phyloP scores from a whole-genome alignment of 2,888 invertebrate genomes.

The Trisateles emortualis region DNA sequence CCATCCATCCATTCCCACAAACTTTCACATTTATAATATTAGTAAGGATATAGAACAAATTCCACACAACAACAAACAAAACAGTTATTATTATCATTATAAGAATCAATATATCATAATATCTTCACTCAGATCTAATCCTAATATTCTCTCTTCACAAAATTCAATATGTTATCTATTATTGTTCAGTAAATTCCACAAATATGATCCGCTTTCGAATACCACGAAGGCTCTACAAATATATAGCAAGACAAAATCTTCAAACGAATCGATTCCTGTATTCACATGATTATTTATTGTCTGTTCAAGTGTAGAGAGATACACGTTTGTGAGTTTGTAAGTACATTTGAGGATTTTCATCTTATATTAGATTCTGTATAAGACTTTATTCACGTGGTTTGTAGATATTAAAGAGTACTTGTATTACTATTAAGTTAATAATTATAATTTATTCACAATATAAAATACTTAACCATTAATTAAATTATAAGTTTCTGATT shows the following conservation, averaged over 20 bases:
- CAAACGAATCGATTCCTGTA: constrained; percentile 37
- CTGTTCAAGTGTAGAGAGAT: constrained; percentile 21
- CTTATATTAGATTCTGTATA: neutral
- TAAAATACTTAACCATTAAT: too few species aligned
- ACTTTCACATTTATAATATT: too few species aligned
- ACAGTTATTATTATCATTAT: too few species aligned
- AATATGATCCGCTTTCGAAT: constrained; percentile 25
- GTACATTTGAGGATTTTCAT: constrained; percentile 23
- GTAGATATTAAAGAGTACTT: too few species aligned
- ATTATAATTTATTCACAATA: too few species aligned
- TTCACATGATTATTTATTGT: constrained; percentile 34
- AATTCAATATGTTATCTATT: constrained; percentile 6
- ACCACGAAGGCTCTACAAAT: constrained; percentile 16
- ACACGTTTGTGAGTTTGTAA: constrained; percentile 26
- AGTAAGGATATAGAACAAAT: too few species aligned
- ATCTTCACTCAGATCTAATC: neutral
- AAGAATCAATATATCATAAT: too few species aligned
- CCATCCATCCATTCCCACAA: too few species aligned
- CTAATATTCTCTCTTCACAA: neutral
- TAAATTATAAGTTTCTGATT: too few species aligned
- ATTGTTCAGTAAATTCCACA: constrained; percentile 36
- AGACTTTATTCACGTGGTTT: neutral
- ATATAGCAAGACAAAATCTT: constrained; percentile 43
- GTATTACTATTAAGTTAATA: too few species aligned
- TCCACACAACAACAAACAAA: too few species aligned